These are phyloP conservation scores for Ceryle rudis DNA, from an alignment of 2,797 vertebrate species.

Conservation along the genomic window DNA sequence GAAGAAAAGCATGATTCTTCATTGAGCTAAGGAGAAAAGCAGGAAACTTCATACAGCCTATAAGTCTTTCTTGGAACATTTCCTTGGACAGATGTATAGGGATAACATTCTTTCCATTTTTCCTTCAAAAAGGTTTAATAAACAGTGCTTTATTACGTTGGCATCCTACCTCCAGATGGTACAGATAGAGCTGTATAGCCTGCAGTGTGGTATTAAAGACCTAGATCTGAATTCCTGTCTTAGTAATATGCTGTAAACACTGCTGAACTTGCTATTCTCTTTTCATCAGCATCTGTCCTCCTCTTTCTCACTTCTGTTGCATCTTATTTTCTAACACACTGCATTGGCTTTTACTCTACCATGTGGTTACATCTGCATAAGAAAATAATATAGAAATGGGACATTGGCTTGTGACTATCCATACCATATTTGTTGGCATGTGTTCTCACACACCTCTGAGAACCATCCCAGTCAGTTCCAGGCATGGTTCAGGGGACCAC, in stretches of 20 bases:
- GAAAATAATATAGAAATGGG: not conserved
- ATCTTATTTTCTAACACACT: not conserved
- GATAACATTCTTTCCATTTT: not conserved
- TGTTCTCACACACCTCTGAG: not conserved
- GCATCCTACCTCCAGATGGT: conserved; percentile 21
- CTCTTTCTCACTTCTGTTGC: not conserved
- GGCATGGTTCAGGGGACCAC: not conserved
- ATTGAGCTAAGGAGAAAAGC: not conserved
- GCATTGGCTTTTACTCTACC: not conserved
- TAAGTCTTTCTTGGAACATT: not conserved
- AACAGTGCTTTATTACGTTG: conserved; percentile 4
- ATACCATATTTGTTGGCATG: not conserved
- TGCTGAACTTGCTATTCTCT: not conserved
- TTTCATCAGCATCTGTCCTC: not conserved
- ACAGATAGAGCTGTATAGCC: conserved; percentile 3
- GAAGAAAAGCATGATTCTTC: not conserved
- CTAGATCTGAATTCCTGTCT: not conserved
- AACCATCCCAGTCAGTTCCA: not conserved
- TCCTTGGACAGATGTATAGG: not conserved
- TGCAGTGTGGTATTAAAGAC: conserved; percentile 37
- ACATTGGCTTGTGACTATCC: not conserved
- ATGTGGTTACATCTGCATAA: not conserved
- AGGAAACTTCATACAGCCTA: not conserved
- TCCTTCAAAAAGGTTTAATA: conserved; percentile 15
- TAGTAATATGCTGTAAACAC: not conserved